Evolutionary conservation across 2,888 invertebrate species (phyloP), one percentile per base, ranked within the genome.

Genomic region (Notocelia uddmanniana): DNA sequence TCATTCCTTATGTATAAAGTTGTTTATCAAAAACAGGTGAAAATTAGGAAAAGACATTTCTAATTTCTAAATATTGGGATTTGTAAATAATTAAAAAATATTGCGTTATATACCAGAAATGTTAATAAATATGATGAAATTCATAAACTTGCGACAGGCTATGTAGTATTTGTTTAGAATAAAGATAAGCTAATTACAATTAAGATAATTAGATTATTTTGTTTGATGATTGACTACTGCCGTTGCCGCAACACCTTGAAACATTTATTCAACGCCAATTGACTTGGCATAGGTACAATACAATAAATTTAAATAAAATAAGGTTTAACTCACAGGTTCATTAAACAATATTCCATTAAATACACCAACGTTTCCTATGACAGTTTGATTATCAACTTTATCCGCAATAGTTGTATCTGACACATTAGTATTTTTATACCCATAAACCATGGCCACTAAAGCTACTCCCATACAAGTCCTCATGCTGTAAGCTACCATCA

Each of bases 401-500:
- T 3, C 13, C 15, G 0, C 13, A 52, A 3, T 19, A 18, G 63
- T 52, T 11, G 37, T 19, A 34, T 63, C 21, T 6, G 69, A 45
- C 0, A 31, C 21, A 59, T 68, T 23, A n/a, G 45, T 26, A 26
- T 31, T 23, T 58, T 69, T n/a, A n/a, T 66, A 75, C 23, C 75
- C 76, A 18, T 81, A 76, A 0, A 85, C 86, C 96, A 96, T 96
- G 0, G 95, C 95, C 0, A 96, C 96, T 23, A 96, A 86, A 0
- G 95, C 95, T 0, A 96, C 95, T 0, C 96, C 96, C 83, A 96
- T 93, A 75, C 95, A 95, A 0, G 95, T 92, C 73, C 96, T 87
- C 87, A 95, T 94, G 11, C 95, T 95, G 83, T 96, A 96, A 2
- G 95, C 95, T 54, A 95, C 91, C 0, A 95, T 89, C 19, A 95